Conservation (phyloP, 2,113 vertebrate genomes). For the Petroica traversi region DNA sequence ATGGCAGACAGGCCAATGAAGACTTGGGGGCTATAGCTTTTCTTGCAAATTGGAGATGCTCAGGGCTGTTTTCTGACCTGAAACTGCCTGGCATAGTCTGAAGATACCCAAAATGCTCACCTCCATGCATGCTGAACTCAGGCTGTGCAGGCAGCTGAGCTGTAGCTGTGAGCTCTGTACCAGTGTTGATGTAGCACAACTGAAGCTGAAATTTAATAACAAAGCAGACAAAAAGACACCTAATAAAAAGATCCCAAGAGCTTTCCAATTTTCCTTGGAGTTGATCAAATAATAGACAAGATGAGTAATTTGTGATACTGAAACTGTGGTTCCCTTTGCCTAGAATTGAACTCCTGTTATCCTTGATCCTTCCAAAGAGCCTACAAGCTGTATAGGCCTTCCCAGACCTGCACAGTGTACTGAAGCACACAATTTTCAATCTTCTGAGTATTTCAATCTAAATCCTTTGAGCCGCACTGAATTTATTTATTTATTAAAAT, state of each 20-base stretch:
- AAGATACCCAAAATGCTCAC: background rate
- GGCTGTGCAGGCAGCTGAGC: rapidly evolving
- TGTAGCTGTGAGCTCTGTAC: background rate
- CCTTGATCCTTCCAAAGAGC: background rate
- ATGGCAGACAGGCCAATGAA: background rate
- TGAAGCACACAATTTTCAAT: background rate
- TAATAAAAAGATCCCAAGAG: background rate
- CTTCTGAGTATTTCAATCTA: background rate
- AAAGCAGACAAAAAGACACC: background rate
- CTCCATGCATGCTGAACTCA: background rate
- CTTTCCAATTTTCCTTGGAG: background rate
- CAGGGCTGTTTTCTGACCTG: background rate
- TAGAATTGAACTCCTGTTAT: background rate
- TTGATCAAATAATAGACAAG: background rate
- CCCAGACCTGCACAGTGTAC: background rate
- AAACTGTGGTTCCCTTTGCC: background rate
- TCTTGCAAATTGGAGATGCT: background rate
- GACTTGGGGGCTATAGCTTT: rapidly evolving
- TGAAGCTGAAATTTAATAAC: background rate
- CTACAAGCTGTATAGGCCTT: background rate
- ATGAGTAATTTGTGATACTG: background rate
- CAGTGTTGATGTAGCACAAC: rapidly evolving
- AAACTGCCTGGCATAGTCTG: background rate
- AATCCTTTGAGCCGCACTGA: background rate
- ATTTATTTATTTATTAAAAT: background rate